Percentiles rank a stretch among this genome's conserved stretches.
Evolutionary conservation across 1,140 invertebrate species (phyloP).

Genomic region (Psilanteris sp.): DNA sequence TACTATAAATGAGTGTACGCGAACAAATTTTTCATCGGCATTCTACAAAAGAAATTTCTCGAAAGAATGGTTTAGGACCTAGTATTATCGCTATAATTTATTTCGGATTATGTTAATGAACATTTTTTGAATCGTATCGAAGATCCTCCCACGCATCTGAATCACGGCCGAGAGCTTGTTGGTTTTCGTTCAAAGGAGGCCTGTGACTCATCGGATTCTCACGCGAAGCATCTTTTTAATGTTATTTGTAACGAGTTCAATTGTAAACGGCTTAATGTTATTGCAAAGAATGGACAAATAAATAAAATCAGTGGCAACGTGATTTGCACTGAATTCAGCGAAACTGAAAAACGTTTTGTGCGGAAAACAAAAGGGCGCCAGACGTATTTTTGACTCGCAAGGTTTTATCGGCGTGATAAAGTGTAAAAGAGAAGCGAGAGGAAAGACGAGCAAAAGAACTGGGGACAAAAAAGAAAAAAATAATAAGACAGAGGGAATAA

Average conservation of each 20-base stretch:
- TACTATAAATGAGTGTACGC: too few species aligned
- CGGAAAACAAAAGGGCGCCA: slow-evolving; percentile 36
- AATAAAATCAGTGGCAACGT: slow-evolving; percentile 2
- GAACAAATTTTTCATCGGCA: slow-evolving; percentile 36
- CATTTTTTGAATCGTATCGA: slow-evolving; percentile 25
- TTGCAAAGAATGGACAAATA: slow-evolving; percentile 12
- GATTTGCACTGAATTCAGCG: slow-evolving; percentile 12
- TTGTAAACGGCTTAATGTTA: slow-evolving; percentile 9
- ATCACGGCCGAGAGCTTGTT: slow-evolving; percentile 31
- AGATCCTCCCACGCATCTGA: slow-evolving; percentile 51
- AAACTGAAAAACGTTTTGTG: slow-evolving; percentile 7
- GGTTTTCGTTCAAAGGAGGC: background rate
- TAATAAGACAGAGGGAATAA: slow-evolving; percentile 42
- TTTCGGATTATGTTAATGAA: slow-evolving; percentile 61
- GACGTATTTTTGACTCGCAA: slow-evolving; percentile 53
- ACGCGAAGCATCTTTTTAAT: slow-evolving; percentile 13
- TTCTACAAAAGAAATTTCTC: slow-evolving; percentile 27
- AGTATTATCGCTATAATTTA: slow-evolving; percentile 50
- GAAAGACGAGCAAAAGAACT: slow-evolving; percentile 40
- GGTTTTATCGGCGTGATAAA: slow-evolving; percentile 54
- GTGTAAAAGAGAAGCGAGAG: slow-evolving; percentile 51
- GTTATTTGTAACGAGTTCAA: slow-evolving; percentile 1
- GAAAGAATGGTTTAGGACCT: slow-evolving; percentile 10
- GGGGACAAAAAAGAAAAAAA: too few species aligned
- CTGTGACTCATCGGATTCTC: slow-evolving; percentile 56